These are phyloP conservation scores for Dasysyrphus albostriatus DNA, from an alignment of 2,888 invertebrate genomes.

Conservation along the genomic window DNA sequence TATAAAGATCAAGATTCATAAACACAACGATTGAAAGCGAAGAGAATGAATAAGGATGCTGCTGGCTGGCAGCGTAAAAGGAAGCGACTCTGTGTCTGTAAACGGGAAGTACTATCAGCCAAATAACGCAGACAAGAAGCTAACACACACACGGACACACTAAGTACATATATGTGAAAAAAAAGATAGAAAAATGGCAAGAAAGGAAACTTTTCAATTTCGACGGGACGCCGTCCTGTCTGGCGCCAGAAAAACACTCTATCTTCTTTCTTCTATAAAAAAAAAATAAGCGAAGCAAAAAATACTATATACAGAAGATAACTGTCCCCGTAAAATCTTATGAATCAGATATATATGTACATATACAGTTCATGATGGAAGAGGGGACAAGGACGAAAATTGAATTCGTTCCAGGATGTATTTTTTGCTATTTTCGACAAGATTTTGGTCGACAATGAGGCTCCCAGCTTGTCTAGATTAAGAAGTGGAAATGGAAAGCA, in stretches of 20 bases:
- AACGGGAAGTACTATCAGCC: constrained; percentile 58
- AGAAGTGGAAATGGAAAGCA: constrained; percentile 1
- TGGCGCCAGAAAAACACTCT: constrained; percentile 74
- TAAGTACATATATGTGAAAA: neutral
- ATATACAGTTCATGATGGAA: neutral
- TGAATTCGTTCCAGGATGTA: constrained; percentile 68
- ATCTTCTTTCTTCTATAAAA: constrained; percentile 52
- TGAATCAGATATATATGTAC: constrained; percentile 20
- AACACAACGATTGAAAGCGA: constrained; percentile 68
- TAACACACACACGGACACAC: constrained; percentile 30
- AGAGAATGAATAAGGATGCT: constrained; percentile 49
- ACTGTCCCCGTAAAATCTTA: constrained; percentile 70
- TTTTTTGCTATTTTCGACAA: constrained; percentile 54
- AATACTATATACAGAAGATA: constrained; percentile 63
- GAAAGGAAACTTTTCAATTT: constrained; percentile 74
- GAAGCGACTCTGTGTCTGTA: constrained; percentile 11
- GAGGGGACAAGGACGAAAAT: constrained; percentile 38
- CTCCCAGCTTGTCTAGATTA: constrained; percentile 50
- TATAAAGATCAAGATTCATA: constrained; percentile 76
- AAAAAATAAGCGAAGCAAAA: constrained; percentile 20
- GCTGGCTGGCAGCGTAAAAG: constrained; percentile 48
- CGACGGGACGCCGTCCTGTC: constrained; percentile 72
- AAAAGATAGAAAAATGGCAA: constrained; percentile 14
- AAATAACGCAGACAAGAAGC: constrained; percentile 58
- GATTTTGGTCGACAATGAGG: constrained; percentile 39